Percentiles rank a stretch among this genome's conserved stretches.
Conservation (phyloP, 2,113 vertebrate genomes). For the Dipodomys ordii region DNA sequence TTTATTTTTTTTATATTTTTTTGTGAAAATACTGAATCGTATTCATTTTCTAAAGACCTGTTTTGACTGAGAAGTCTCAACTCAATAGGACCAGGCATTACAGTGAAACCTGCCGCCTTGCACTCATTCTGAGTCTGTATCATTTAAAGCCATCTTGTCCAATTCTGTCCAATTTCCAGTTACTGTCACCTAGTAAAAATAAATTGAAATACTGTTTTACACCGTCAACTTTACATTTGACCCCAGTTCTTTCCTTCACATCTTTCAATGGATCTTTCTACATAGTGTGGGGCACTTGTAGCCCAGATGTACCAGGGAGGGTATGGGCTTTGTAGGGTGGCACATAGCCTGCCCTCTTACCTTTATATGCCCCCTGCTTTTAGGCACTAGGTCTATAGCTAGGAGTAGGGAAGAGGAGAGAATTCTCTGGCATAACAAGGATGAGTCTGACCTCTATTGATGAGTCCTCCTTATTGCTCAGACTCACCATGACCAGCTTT, state of each 20-base stretch:
- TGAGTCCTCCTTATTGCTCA: not conserved
- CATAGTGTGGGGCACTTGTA: accelerated
- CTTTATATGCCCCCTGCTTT: not conserved
- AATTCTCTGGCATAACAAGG: not conserved
- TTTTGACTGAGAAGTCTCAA: conserved; percentile 31
- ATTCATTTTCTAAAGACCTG: not conserved
- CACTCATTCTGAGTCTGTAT: not conserved
- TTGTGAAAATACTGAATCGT: too few relatives aligned
- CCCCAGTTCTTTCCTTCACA: not conserved
- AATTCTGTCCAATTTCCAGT: not conserved
- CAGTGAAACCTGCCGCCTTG: not conserved
- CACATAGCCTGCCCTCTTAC: accelerated
- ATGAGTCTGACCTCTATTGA: accelerated
- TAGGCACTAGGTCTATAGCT: not conserved
- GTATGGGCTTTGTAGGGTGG: not conserved
- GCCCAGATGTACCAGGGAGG: accelerated
- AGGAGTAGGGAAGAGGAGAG: not conserved
- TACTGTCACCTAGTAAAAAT: not conserved
- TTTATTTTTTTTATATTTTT: too few relatives aligned
- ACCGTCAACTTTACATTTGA: not conserved
- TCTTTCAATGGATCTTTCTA: not conserved
- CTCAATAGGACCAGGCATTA: not conserved
- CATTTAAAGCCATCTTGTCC: not conserved
- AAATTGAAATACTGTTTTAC: not conserved
- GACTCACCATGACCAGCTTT: not conserved